Base-by-base conservation (phyloP, 2,113 vertebrate species). In the Lagopus muta region DNA sequence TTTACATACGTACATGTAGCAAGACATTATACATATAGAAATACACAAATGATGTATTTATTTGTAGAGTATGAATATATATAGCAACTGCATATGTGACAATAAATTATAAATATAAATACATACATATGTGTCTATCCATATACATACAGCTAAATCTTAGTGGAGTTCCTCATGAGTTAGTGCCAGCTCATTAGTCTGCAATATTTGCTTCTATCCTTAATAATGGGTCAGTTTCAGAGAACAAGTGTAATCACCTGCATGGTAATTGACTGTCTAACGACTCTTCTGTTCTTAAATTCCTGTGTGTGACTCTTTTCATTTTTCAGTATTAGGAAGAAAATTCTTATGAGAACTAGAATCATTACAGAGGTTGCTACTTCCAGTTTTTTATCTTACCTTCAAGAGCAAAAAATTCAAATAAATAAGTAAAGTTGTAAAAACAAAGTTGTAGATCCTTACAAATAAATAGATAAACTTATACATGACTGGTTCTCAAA, bases 201-300 rank as follows among this genome's bases (percentile, higher is more conserved):
- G 0, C 4, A 6, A 1, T 50, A 12, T 45, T 71, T 10, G 13
- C 55, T 70, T 47, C 28, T 66, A 61, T 10, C 3, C 21, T 83
- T 30, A 40, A 21, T 21, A 18, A 65, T 5, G 52, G 67, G 6
- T 34, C 27, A 27, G 50, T 79, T 82, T 78, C 48, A 78, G 40
- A 60, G 27, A 10, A 61, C 16, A 22, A 5, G 3, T 9, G 12
- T 27, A 48, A 60, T 34, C n/a, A 34, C 5, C 55, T 70, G 13
- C 16, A 45, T 83, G 42, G 3, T 64, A 72, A 21, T 10, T 40
- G 50, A 50, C n/a, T 52, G 5, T 15, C 27, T 45, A 19, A 48
- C 65, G 38, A 43, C 30, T 77, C 25, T 18, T 48, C 47, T 38
- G 25, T 64, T 54, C 15, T 58, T 48, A 73, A 76, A 52, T 2